Evolutionary conservation across 2,797 vertebrate genomes (phyloP).

Genomic region (Sciurus carolinensis): DNA sequence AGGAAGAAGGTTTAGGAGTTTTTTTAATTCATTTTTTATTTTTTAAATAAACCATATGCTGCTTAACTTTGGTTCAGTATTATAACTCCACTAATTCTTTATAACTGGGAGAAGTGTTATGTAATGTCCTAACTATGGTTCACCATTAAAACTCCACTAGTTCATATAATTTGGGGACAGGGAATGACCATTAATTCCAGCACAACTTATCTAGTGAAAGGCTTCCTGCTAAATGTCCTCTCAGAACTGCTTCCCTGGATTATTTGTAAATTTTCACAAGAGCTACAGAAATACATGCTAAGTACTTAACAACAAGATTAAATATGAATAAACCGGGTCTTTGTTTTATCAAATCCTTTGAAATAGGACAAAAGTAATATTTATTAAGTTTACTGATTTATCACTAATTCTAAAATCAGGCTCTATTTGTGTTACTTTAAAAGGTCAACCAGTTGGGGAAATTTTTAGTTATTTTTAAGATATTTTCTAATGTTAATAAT

Average conservation of each 20-base stretch:
- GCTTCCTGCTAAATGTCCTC: background rate
- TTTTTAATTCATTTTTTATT: background rate
- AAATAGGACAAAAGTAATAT: slow-evolving; percentile 37
- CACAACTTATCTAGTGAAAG: background rate
- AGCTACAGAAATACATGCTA: background rate
- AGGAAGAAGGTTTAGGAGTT: background rate
- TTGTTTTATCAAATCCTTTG: slow-evolving; percentile 51
- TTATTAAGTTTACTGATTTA: background rate
- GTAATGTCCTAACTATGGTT: background rate
- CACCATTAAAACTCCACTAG: background rate
- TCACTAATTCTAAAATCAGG: slow-evolving; percentile 40
- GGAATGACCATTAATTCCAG: background rate
- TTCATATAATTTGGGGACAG: background rate
- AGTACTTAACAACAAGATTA: slow-evolving; percentile 14
- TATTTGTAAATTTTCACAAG: slow-evolving; percentile 6
- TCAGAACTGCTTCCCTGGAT: background rate
- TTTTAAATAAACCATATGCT: background rate
- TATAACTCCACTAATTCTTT: background rate
- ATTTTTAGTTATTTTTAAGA: slow-evolving; percentile 39
- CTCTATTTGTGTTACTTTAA: slow-evolving; percentile 14
- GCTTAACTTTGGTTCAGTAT: background rate
- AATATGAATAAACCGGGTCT: slow-evolving; percentile 27
- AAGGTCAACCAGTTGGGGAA: background rate
- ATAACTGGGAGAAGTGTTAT: background rate
- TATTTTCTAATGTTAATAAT: background rate